These are phyloP conservation scores for Anguilla japonica DNA, from an alignment of 2,113 vertebrate species.

Conservation along the genomic window DNA sequence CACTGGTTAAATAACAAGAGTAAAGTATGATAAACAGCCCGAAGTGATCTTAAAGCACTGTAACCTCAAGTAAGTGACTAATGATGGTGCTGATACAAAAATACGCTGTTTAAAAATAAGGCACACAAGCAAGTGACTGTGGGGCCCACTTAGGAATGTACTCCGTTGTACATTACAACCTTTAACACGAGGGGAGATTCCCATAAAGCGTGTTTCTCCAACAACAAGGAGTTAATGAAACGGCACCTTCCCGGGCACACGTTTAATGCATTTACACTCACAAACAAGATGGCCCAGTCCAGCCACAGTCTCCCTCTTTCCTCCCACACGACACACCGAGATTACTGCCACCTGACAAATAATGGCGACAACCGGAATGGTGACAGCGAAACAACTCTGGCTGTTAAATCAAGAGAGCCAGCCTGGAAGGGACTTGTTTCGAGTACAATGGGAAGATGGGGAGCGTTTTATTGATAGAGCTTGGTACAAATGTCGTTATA, in stretches of 20 bases:
- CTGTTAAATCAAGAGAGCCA: constrained; percentile 43
- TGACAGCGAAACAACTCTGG: constrained; percentile 46
- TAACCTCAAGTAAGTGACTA: neutral
- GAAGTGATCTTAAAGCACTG: neutral
- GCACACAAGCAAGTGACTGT: neutral
- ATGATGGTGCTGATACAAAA: constrained; percentile 28
- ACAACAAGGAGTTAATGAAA: neutral
- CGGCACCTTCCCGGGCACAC: neutral
- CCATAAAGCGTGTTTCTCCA: neutral
- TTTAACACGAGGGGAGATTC: constrained; percentile 3
- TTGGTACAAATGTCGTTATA: constrained; percentile 43
- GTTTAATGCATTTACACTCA: neutral
- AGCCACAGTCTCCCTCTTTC: constrained; percentile 5
- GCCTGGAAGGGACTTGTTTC: constrained; percentile 50
- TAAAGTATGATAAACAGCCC: neutral
- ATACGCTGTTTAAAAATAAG: too few relatives aligned
- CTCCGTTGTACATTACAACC: neutral
- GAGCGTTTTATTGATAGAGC: constrained; percentile 50
- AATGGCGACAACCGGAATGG: constrained; percentile 42
- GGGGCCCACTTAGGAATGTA: neutral
- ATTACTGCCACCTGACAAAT: constrained; percentile 39
- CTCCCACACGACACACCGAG: constrained; percentile 22
- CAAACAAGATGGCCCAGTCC: neutral
- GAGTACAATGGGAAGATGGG: constrained; percentile 41
- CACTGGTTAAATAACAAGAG: neutral